Evolutionary conservation across 2,888 invertebrate species (phyloP).

Genomic region (Nemoura dubitans): DNA sequence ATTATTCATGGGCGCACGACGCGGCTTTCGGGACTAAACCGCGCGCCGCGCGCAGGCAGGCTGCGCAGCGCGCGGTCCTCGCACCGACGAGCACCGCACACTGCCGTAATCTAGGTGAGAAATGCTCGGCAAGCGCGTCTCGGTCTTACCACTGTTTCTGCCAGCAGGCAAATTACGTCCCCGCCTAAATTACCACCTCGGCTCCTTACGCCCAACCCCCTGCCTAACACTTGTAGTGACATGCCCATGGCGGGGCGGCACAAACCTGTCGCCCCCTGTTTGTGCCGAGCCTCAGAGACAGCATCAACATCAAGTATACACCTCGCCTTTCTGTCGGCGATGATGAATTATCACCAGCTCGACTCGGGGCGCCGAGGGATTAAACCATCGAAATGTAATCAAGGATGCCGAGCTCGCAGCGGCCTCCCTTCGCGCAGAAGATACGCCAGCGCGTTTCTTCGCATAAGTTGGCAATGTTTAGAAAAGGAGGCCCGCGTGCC

Average conservation of each 20-base stretch:
- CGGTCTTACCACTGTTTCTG: neutral
- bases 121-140: neutral
- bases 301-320: neutral
- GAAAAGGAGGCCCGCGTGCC: neutral
- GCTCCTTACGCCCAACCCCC: too few relatives aligned
- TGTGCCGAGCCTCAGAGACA: neutral
- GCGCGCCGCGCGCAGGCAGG: neutral
- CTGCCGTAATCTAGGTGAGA: neutral
- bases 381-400: constrained; percentile 7
- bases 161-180: neutral
- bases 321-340: neutral
- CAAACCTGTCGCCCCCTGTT: neutral
- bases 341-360: neutral
- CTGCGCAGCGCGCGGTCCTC: neutral
- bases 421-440: neutral
- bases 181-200: neutral
- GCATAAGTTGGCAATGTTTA: neutral
- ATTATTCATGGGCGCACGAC: constrained; percentile 20
- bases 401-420: neutral
- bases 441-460: neutral
- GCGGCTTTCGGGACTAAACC: neutral
- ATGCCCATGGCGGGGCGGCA: neutral
- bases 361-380: neutral
- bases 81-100: neutral
- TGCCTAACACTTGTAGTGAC: neutral